Percentiles rank a stretch among this genome's conserved stretches.
phyloP scores from a whole-genome alignment of 2,113 vertebrate species.

The Nanorana parkeri region DNA sequence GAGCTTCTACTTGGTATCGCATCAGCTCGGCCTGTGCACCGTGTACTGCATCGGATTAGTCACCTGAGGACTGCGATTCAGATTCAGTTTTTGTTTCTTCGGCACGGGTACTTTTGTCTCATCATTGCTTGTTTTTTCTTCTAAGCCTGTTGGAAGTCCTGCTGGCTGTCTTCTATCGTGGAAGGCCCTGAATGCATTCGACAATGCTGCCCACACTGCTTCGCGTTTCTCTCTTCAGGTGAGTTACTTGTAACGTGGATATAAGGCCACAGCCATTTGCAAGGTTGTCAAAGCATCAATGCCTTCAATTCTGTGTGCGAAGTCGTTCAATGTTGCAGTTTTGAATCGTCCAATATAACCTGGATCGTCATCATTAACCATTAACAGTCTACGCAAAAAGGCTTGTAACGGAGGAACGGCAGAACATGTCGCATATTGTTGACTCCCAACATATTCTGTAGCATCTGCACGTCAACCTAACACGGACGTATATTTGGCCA shows the following conservation, averaged over 20 bases:
- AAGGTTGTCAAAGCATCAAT: no score
- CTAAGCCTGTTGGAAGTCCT: background rate
- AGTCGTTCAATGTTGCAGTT: no score
- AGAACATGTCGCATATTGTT: conserved; percentile 1
- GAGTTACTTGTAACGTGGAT: no score
- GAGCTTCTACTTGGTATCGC: background rate
- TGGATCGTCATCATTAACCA: no score
- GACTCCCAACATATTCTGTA: background rate
- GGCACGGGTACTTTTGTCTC: background rate
- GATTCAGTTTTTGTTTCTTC: background rate
- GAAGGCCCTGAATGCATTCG: background rate
- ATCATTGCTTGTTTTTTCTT: background rate
- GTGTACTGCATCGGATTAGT: no score
- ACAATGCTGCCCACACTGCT: no score
- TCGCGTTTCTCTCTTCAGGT: background rate
- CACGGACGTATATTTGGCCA: no score
- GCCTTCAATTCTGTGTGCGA: no score
- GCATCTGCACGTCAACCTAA: no score
- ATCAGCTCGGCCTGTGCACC: background rate
- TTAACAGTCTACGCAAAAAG: no score
- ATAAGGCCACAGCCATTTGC: no score
- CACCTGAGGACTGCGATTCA: background rate
- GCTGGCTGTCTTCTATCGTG: background rate
- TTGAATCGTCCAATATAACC: no score
- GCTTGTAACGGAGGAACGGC: background rate